phyloP scores from a whole-genome alignment of 2,113 vertebrate genomes.

The Oreocharis arfaki region DNA sequence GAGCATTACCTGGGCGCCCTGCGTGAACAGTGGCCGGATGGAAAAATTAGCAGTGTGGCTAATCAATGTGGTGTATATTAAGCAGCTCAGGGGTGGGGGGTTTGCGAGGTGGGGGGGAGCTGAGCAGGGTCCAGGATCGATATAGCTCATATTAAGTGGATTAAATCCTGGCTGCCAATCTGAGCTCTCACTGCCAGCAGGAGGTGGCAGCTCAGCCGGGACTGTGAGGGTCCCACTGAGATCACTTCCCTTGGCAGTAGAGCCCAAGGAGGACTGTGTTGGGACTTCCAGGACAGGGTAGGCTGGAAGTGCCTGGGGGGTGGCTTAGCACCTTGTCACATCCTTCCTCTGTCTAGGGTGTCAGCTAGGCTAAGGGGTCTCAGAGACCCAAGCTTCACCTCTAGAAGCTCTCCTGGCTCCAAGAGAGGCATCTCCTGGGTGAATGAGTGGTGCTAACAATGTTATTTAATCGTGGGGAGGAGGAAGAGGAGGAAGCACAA shows the following conservation, averaged over 20 bases:
- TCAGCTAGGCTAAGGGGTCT: not conserved
- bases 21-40: not conserved
- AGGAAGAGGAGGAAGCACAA: not conserved
- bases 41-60: constrained; percentile 40
- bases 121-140: not conserved
- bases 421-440: not conserved
- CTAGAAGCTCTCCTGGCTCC: not conserved
- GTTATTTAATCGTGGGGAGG: not conserved
- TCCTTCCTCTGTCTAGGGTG: not conserved
- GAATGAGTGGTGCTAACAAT: not conserved
- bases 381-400: not conserved
- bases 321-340: not conserved
- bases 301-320: not conserved
- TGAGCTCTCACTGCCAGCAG: not conserved
- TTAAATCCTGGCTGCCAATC: not conserved
- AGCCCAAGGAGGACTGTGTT: too few species aligned
- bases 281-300: fast-evolving
- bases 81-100: not conserved
- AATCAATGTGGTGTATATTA: constrained; percentile 47
- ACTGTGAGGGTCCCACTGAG: not conserved
- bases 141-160: constrained; percentile 12
- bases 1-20: not conserved
- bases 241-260: not conserved
- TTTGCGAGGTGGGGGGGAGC: not conserved
- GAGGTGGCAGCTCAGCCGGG: not conserved